Percentiles rank a stretch among this genome's conserved stretches.
These are phyloP conservation scores for Nephrotoma appendiculata DNA, from an alignment of 2,888 invertebrate species.

Conservation along the genomic window DNA sequence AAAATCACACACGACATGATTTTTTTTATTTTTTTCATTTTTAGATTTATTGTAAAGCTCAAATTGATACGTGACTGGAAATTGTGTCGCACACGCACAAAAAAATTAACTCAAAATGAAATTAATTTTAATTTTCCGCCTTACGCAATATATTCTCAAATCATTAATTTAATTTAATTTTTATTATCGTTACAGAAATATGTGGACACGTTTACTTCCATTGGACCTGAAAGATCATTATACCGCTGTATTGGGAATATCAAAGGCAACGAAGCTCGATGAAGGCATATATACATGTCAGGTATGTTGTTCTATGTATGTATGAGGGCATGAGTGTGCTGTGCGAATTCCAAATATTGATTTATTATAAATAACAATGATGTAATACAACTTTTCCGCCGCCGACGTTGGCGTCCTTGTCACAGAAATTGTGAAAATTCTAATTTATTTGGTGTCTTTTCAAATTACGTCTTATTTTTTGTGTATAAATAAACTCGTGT, in stretches of 20 bases:
- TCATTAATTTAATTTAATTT: neutral
- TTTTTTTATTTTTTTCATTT: neutral
- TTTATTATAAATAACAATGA: neutral
- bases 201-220: constrained; percentile 45
- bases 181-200: constrained; percentile 36
- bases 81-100: neutral
- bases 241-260: constrained; percentile 57
- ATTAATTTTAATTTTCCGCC: neutral
- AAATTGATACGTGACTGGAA: neutral
- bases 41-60: neutral
- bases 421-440: neutral
- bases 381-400: neutral
- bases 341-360: neutral
- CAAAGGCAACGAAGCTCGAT: constrained; percentile 52
- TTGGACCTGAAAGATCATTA: constrained; percentile 29
- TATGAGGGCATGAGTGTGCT: neutral
- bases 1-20: neutral
- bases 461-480: neutral
- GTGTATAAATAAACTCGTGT: neutral
- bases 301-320: constrained; percentile 22
- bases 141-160: neutral
- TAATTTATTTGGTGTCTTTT: neutral
- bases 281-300: constrained; percentile 70
- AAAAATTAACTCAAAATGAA: neutral
- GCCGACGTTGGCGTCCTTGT: neutral